phyloP scores from a whole-genome alignment of 2,113 vertebrate genomes.

The Mormyrus lacerda region DNA sequence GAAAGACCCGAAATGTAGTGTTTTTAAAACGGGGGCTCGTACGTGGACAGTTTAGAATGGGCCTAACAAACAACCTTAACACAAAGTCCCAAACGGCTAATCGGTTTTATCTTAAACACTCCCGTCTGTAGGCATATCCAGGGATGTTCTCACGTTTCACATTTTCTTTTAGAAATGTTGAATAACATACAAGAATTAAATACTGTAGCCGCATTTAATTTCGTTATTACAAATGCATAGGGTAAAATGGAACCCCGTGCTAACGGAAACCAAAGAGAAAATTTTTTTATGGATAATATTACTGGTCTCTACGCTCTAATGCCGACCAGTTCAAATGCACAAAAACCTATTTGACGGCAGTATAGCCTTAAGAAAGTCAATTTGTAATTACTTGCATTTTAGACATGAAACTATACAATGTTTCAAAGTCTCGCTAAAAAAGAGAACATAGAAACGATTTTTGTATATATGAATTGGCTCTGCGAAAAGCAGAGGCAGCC shows the following conservation, averaged over 20 bases:
- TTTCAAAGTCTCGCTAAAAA: neutral
- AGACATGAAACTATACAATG: neutral
- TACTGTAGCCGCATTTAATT: neutral
- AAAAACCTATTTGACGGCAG: neutral
- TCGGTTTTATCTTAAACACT: neutral
- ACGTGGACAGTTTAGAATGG: neutral
- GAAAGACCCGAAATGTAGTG: neutral
- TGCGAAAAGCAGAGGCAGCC: neutral
- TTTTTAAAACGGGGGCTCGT: neutral
- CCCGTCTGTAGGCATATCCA: neutral
- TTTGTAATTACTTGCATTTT: neutral
- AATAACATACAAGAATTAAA: neutral
- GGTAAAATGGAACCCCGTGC: neutral
- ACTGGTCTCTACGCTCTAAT: neutral
- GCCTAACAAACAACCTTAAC: neutral
- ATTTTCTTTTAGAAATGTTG: neutral
- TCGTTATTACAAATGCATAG: neutral
- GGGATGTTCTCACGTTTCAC: neutral
- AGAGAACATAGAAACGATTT: neutral
- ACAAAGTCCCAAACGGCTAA: neutral
- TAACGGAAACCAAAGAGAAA: neutral
- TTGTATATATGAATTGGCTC: neutral
- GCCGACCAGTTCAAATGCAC: neutral
- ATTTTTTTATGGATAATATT: neutral
- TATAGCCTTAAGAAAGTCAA: neutral